Evolutionary conservation across 2,797 vertebrate genomes (phyloP).

Genomic region (Microctenopoma lineatum): DNA sequence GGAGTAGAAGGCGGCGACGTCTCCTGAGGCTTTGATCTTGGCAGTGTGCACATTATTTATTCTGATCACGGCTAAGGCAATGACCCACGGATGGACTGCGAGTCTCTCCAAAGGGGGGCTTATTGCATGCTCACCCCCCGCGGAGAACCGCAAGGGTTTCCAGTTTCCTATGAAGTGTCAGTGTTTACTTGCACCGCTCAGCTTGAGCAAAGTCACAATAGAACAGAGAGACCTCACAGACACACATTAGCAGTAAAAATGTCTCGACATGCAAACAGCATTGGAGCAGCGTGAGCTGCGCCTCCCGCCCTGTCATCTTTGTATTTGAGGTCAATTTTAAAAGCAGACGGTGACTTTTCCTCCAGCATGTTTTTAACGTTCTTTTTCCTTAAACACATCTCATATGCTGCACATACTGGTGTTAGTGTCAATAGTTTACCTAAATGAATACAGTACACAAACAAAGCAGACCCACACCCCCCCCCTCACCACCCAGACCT

Average conservation of each 20-base stretch:
- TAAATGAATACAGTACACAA: too few relatives aligned
- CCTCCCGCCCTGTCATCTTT: too few relatives aligned
- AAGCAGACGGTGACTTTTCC: too few relatives aligned
- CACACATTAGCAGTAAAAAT: constrained; percentile 11
- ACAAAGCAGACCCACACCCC: too few relatives aligned
- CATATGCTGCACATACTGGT: too few relatives aligned
- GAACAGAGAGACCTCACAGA: constrained; percentile 11
- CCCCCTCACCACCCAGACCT: too few relatives aligned
- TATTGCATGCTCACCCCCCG: constrained; percentile 17
- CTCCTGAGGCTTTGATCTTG: constrained; percentile 67
- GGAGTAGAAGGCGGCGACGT: constrained; percentile 25
- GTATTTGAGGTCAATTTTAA: too few relatives aligned
- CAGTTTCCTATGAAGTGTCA: constrained; percentile 55
- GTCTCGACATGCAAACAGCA: not conserved
- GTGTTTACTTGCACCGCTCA: constrained; percentile 42
- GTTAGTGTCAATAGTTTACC: too few relatives aligned
- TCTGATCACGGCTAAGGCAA: constrained; percentile 65
- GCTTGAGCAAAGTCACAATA: constrained; percentile 47
- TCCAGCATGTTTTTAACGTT: not conserved
- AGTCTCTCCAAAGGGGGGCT: constrained; percentile 43
- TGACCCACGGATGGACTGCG: constrained; percentile 68
- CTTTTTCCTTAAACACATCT: not conserved
- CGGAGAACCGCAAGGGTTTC: constrained; percentile 35
- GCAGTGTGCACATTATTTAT: constrained; percentile 56
- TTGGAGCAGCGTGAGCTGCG: not conserved